Base-by-base conservation (phyloP, 2,797 vertebrate species). In the Lagodon rhomboides region DNA sequence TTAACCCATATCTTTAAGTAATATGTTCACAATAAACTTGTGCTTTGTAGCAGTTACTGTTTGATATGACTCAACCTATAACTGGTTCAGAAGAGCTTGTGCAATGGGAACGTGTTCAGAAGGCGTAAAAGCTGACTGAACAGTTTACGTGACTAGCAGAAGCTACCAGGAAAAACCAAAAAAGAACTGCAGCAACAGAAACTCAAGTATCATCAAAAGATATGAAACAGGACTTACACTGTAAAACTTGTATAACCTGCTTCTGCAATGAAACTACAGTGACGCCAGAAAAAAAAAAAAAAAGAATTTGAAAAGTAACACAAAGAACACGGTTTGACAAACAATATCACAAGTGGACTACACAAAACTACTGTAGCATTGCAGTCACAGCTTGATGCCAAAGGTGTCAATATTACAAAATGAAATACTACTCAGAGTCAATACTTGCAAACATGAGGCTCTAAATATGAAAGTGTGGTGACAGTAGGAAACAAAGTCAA, bases 1-100 rank as follows among this genome's bases (percentile, higher is more conserved):
- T 73, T 16, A 41, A 66, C 56, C 68, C 61, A 44, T 27, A 73
- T 77, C 63, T 68, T 58, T 23, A 34, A 34, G 22, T 79, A n/a
- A 64, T 3, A 23, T 56, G 62, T 60, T 43, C 44, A 68, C 54
- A 22, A 59, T 68, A 22, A 47, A 20, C 5, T 27, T 49, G 47
- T 67, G 34, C 3, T 56, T 50, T 70, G 30, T 73, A 27, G 23
- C 23, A 5, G 38, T 12, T 38, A 38, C 38, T 38, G 38, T 38
- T 38, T 38, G 38, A 38, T 38, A 38, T 38, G 34, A 38, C 34
- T 38, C 34, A 38, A 38, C 34, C 49, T 62, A 30, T 49, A 17
- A 38, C 9, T 23, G 7, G 9, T 50, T 47, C 5, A 50, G 13
- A 71, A 25, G 53, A 38, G 20, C 12, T 9, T 23, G 15, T 50